Base-by-base conservation (phyloP, 2,113 vertebrate genomes). In the Melanostigma gelatinosum region DNA sequence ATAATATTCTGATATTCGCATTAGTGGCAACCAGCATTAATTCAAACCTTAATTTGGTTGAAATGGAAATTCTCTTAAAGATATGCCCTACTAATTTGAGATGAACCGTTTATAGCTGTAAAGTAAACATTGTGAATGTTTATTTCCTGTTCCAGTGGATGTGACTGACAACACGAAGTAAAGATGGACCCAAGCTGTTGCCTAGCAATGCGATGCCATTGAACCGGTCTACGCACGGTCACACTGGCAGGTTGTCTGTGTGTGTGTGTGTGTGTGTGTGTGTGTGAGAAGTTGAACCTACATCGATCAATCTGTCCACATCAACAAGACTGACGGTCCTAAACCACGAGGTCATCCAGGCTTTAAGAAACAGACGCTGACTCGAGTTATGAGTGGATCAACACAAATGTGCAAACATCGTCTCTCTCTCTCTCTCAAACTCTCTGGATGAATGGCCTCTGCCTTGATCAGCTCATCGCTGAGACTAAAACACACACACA, bases 401-500 rank as follows among this genome's bases (percentile, higher is more conserved):
- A 36, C 42, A 36, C 12, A 18, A 38, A 74, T 38, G 44, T 63
- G 29, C 22, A 50, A 38, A 38, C 64, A 8, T 29, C 42, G n/a
- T n/a, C 15, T 24, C 32, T 29, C 44, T 24, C 13, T 40, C 55
- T 24, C 15, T 5, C 42, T 16, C 54, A 48, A 27, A 61, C 15
- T 74, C 65, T 64, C 9, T 18, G 79, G 82, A 77, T 58, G 3
- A 54, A 61, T 52, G 73, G 13, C 61, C 76, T 75, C 60, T 1
- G 54, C 71, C 65, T 61, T 79, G 2, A 67, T 72, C 66, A 72
- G 75, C 65, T 74, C 27, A 24, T 78, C 69, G 12, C 29, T 44
- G 68, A 83, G 34, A 69, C 36, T 69, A 46, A 80, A 74, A 65
- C 50, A 71, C 70, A 75, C 52, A 20, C 72, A 62, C 46, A 27